Percentiles rank a stretch among this genome's conserved stretches.
phyloP scores from a whole-genome alignment of 2,797 vertebrate species.

The Stomatorhinus walkeri region DNA sequence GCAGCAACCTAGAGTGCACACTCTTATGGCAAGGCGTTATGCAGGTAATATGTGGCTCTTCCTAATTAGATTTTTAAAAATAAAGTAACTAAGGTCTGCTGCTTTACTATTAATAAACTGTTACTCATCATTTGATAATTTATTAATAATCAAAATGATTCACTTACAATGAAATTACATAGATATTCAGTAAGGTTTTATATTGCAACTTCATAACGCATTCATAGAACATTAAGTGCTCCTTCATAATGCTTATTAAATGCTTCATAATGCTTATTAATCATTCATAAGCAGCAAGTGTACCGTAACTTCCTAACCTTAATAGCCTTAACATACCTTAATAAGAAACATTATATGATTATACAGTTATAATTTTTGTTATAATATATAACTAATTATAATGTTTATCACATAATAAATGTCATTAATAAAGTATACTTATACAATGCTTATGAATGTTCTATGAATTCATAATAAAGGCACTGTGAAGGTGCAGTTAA shows the following conservation, averaged over 20 bases:
- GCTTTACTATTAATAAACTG: neutral
- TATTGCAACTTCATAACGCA: neutral
- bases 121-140: neutral
- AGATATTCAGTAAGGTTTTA: neutral
- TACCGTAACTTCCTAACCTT: neutral
- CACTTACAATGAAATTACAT: neutral
- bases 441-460: neutral
- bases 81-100: neutral
- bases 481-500: neutral
- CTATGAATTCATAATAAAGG: neutral
- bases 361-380: neutral
- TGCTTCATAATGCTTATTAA: neutral
- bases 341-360: neutral
- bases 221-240: neutral
- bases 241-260: neutral
- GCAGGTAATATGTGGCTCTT: neutral
- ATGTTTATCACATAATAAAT: neutral
- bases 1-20: slow-evolving; percentile 32
- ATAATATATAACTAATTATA: neutral
- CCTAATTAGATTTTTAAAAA: neutral
- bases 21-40: slow-evolving; percentile 24
- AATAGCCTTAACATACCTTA: neutral
- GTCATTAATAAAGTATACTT: neutral
- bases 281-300: neutral
- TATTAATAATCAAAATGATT: neutral